Evolutionary conservation across 1,140 invertebrate genomes (phyloP), one percentile per base, ranked within the genome.

Genomic region (Melanaphis sacchari): DNA sequence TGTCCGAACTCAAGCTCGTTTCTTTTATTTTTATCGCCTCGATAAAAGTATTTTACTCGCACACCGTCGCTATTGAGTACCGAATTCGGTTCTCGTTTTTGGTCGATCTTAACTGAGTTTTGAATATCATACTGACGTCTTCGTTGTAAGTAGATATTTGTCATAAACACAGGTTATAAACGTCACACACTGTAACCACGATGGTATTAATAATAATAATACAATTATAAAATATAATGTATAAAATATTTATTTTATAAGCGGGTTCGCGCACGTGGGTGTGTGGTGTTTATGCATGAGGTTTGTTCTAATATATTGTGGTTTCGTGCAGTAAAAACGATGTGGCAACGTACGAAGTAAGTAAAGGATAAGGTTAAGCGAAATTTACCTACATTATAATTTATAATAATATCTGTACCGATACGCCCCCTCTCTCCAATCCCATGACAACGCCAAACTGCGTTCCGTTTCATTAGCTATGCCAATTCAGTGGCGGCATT

Each of bases 21-120:
- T 85, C 81, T 93, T 85, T 85, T 93, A 84, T 49, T 81, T 92
- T 92, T 92, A 93, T 93, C 76, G 66, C 76, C 81, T 46, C 46
- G 91, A 81, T 91, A 82, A 91, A 91, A 91, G 59, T 46, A 31
- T 91, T 88, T 46, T 46, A 26, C 21, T 18, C 87, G 40, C 36
- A 7, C 81, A 36, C 38, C 18, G 31, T 21, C 85, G 22, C 21
- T 31, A 49, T 31, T 4, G 43, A n/a, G 43, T n/a, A 18, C n/a
- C 7, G 43, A 46, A 24, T 84, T 26, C 40, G 9, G 41, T 85
- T n/a, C 21, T 31, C 43, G 85, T 88, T 88, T 76, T 89, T 46
- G 85, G n/a, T 24, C n/a, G n/a, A 54, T 18, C 41, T 43, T 49
- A 36, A n/a, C 26, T 31, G 1, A 43, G 40, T 76, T 76, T 76